Conservation (phyloP, 2,113 vertebrate species). For the Pogonocichla stellata region DNA sequence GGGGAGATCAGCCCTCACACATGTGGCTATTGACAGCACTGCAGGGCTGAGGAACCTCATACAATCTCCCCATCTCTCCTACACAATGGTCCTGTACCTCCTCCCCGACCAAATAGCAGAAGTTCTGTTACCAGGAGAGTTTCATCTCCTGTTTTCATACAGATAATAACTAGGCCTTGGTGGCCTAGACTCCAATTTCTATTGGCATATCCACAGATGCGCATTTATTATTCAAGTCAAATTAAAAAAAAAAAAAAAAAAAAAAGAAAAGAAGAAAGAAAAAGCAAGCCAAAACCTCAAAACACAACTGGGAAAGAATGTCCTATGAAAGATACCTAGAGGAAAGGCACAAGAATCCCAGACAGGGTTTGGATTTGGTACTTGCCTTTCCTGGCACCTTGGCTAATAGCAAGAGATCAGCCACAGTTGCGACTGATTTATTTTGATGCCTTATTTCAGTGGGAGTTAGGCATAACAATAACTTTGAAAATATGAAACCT, state of each 20-base stretch:
- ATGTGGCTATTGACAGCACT: background rate
- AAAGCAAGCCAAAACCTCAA: background rate
- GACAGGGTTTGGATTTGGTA: background rate
- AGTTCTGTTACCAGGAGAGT: background rate
- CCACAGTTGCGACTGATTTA: background rate
- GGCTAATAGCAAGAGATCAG: background rate
- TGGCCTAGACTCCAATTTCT: background rate
- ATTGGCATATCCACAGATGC: background rate
- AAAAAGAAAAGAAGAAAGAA: no score
- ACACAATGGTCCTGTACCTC: background rate
- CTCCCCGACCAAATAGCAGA: background rate
- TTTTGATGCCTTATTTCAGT: background rate
- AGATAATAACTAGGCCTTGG: background rate
- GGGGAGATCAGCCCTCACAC: background rate
- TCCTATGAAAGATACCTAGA: background rate
- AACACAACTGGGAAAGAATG: background rate
- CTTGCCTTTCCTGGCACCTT: background rate
- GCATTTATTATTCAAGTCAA: background rate
- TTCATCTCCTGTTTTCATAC: background rate
- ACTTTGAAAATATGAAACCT: background rate
- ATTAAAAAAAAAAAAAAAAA: background rate
- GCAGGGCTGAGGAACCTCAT: background rate
- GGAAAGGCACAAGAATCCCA: background rate
- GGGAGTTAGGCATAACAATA: background rate
- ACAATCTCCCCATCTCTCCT: background rate